phyloP scores from a whole-genome alignment of 2,113 vertebrate species.

The Anolis carolinensis region DNA sequence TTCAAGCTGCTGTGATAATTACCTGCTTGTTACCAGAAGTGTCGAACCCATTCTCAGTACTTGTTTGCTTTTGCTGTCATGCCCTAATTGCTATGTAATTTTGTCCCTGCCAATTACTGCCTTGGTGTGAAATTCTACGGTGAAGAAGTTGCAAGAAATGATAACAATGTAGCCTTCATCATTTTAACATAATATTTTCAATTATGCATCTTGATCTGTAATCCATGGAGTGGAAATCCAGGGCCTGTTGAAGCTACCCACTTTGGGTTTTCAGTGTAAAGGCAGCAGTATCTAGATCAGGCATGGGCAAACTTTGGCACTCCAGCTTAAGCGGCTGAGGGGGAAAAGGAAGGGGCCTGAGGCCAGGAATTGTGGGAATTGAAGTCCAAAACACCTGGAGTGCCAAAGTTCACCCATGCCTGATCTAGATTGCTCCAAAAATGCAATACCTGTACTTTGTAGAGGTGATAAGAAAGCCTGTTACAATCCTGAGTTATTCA shows the following conservation, averaged over 20 bases:
- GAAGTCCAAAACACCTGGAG: too few species aligned
- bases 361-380: too few species aligned
- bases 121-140: slow-evolving; percentile 50
- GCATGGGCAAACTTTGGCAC: too few species aligned
- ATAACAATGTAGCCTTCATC: slow-evolving; percentile 45
- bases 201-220: background rate
- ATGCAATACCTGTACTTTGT: background rate
- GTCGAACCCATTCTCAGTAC: slow-evolving; percentile 71
- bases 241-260: background rate
- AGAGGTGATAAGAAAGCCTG: background rate
- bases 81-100: slow-evolving; percentile 73
- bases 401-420: too few species aligned
- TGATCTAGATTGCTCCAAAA: background rate
- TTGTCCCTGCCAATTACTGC: slow-evolving; percentile 68
- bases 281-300: too few species aligned
- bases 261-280: too few species aligned
- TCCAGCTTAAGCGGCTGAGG: too few species aligned
- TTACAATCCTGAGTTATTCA: background rate
- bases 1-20: slow-evolving; percentile 75
- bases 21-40: slow-evolving; percentile 72
- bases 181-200: slow-evolving; percentile 53
- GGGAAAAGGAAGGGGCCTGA: too few species aligned
- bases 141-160: slow-evolving; percentile 66
- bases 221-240: background rate
- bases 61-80: slow-evolving; percentile 72